Percentiles rank a stretch among this genome's conserved stretches.
Conservation (phyloP, 1,140 invertebrate species). For the Solenopsis fugax region DNA sequence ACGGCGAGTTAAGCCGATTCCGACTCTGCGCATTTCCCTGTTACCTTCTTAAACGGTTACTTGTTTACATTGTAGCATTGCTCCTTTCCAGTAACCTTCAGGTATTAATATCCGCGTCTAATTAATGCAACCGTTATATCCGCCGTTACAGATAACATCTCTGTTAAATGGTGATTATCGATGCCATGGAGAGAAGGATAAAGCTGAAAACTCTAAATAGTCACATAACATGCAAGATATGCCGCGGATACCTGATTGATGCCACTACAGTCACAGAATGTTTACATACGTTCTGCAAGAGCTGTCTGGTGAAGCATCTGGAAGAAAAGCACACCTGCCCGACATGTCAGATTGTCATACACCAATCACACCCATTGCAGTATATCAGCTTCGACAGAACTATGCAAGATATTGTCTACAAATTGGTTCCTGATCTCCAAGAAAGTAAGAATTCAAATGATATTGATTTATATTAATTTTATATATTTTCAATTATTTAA, state of each 20-base stretch:
- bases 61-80: neutral
- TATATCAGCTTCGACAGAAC: constrained; percentile 99
- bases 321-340: constrained; percentile 99
- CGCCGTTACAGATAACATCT: constrained; percentile 61
- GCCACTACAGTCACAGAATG: constrained; percentile 99
- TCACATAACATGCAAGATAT: constrained; percentile 98
- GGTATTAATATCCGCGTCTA: neutral
- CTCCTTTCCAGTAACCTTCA: neutral
- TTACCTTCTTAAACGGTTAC: neutral
- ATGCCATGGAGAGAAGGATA: constrained; percentile 94
- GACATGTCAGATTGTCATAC: constrained; percentile 98
- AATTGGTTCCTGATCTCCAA: constrained; percentile 97
- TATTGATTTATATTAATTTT: too few relatives aligned
- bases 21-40: neutral
- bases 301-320: constrained; percentile 98
- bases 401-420: constrained; percentile 99
- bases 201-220: constrained; percentile 96
- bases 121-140: neutral
- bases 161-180: constrained; percentile 84
- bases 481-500: too few relatives aligned
- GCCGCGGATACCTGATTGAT: constrained; percentile 98
- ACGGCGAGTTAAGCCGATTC: too few relatives aligned
- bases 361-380: constrained; percentile 98
- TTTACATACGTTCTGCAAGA: constrained; percentile 99
- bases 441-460: constrained; percentile 89